phyloP scores from a whole-genome alignment of 2,113 vertebrate genomes.

The Nothobranchius furzeri region DNA sequence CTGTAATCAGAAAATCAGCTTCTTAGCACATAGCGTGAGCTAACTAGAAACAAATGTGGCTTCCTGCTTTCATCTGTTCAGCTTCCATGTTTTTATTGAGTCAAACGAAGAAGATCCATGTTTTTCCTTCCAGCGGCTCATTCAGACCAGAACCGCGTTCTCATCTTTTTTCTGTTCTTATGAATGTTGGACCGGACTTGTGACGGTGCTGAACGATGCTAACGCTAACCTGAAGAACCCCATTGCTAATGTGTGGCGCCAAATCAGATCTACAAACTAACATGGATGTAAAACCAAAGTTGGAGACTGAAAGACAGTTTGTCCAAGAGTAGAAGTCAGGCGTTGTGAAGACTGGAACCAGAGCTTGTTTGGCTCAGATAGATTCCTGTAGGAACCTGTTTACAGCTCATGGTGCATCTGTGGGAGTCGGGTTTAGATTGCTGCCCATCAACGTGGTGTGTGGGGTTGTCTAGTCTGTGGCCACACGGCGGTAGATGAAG shows the following conservation, averaged over 20 bases:
- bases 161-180: not conserved
- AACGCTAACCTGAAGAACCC: too few species aligned
- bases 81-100: too few species aligned
- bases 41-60: too few species aligned
- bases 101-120: too few species aligned
- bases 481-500: conserved; percentile 88
- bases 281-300: not conserved
- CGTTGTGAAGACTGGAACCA: conserved; percentile 28
- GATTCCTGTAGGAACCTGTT: not conserved
- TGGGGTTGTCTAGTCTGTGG: conserved; percentile 25
- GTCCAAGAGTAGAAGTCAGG: conserved; percentile 53
- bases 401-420: not conserved
- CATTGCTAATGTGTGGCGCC: conserved; percentile 25
- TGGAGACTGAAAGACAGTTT: conserved; percentile 15
- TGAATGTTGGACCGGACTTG: not conserved
- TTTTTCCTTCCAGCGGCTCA: too few species aligned
- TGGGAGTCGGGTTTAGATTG: not conserved
- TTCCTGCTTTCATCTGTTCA: too few species aligned
- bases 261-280: not conserved
- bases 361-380: not conserved
- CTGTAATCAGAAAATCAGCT: too few species aligned
- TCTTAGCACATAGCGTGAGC: too few species aligned
- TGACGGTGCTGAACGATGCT: too few species aligned
- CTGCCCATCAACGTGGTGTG: too few species aligned
- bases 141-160: too few species aligned